Conservation (phyloP, 2,797 vertebrate genomes). For the Rhinichthys osculus region DNA sequence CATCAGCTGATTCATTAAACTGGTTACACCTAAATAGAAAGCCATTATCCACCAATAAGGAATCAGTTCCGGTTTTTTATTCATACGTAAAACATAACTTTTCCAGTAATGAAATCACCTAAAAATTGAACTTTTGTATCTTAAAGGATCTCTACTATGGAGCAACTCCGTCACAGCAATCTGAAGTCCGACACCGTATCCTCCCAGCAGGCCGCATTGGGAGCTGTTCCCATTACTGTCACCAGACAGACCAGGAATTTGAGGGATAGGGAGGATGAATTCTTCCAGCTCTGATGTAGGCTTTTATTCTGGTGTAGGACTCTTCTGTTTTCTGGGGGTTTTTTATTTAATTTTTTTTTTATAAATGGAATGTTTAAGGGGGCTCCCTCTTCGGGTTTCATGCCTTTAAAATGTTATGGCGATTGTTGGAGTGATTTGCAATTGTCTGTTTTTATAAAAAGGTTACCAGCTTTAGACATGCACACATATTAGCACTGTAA, state of each 20-base stretch:
- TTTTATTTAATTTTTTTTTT: neutral
- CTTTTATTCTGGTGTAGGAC: neutral
- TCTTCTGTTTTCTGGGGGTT: conserved; percentile 1
- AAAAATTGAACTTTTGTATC: neutral
- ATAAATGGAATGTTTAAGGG: neutral
- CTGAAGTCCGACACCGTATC: conserved; percentile 3
- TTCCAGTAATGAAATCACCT: neutral
- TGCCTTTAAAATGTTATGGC: conserved; percentile 1
- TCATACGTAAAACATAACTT: neutral
- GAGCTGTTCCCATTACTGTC: conserved; percentile 80
- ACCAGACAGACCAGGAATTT: conserved; percentile 80
- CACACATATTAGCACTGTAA: neutral
- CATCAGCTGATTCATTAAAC: neutral
- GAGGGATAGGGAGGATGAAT: conserved; percentile 87
- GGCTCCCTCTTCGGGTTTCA: neutral
- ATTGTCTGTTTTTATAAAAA: conserved; percentile 7
- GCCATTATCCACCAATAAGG: neutral
- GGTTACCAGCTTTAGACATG: neutral
- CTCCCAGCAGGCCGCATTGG: conserved; percentile 72
- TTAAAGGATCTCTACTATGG: conserved; percentile 52
- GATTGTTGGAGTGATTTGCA: conserved; percentile 1
- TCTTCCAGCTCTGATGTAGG: conserved; percentile 87
- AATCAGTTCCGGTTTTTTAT: no score
- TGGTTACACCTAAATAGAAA: neutral
- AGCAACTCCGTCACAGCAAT: conserved; percentile 31